Base-by-base conservation (phyloP, 2,888 invertebrate genomes). In the Megamerina dolium region DNA sequence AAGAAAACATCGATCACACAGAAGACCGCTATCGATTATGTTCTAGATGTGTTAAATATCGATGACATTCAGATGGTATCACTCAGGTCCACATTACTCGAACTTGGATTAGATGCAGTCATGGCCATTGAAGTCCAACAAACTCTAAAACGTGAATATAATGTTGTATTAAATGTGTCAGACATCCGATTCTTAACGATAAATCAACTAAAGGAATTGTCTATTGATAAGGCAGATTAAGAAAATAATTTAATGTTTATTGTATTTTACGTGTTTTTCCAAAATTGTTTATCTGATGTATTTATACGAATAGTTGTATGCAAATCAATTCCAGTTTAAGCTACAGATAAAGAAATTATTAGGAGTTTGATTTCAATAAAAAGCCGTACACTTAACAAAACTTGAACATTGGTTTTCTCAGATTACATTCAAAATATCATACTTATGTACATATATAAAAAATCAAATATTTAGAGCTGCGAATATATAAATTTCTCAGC, bases 41-140 rank as follows among this genome's bases (percentile, higher is more conserved):
- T 88, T 2, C 76, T 82, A 42, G 78, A 80, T 57, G 80, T 83
- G 36, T 77, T 81, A 77, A 78, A 80, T 53, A 75, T 84, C 50
- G 76, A 79, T 55, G 83, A 85, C 59, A 66, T 80, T 60, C 87
- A 83, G 69, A 79, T 78, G 0, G 78, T 82, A 1, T 84, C 85
- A 34, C 76, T 79, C 48, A 81, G 82, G 59, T 78, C 82, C 1
- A 81, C 84, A 0, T 74, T 97, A 3, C 87, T 90, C 2, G 95
- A 96, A 66, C 74, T 97, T 50, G 96, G 96, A 26, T 87, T 97
- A 83, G 95, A 97, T 73, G 95, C 95, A 2, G 82, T 96, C 76
- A 95, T 93, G 91, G 91, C 90, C 0, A 90, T 94, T 0, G 95
- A 97, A 72, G 91, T 97, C 54, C 94, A 94, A 57, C 93, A 94